These are phyloP conservation scores for Archivesica marissinica DNA, from an alignment of 1,140 invertebrate species.

Conservation along the genomic window DNA sequence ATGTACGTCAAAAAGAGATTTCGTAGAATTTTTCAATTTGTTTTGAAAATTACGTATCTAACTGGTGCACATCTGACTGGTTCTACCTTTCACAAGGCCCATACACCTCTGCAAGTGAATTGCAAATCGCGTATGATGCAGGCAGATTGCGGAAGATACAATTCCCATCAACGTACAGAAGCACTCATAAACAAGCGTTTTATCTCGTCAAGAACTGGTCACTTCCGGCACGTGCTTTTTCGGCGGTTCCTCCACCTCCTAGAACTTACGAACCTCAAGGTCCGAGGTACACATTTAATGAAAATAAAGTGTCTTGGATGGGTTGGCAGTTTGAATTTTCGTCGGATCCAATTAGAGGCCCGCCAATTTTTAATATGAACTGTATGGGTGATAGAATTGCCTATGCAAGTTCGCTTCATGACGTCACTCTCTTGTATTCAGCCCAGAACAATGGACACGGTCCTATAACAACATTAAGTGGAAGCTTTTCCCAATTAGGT, in stretches of 20 bases:
- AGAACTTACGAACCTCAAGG: constrained; percentile 70
- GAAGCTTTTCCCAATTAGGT: constrained; percentile 62
- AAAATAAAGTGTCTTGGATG: constrained; percentile 68
- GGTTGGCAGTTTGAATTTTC: constrained; percentile 73
- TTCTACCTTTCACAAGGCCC: constrained; percentile 42
- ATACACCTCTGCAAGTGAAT: neutral
- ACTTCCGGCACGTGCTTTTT: neutral
- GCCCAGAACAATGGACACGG: constrained; percentile 66
- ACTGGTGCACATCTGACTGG: constrained; percentile 10
- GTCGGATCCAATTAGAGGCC: constrained; percentile 65
- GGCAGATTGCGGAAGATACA: neutral
- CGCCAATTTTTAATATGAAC: constrained; percentile 71
- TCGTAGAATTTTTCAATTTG: too few relatives aligned
- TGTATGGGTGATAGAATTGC: constrained; percentile 71
- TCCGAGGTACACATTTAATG: constrained; percentile 67
- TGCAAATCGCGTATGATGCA: neutral
- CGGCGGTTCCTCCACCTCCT: constrained; percentile 56
- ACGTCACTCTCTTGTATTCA: constrained; percentile 74
- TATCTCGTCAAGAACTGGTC: constrained; percentile 14
- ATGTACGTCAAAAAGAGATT: too few relatives aligned
- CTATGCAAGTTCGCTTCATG: constrained; percentile 78
- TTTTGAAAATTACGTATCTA: too few relatives aligned
- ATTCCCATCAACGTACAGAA: neutral
- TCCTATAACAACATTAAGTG: constrained; percentile 70
- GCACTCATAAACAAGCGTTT: neutral